Conservation (phyloP, 2,797 vertebrate species). For the Thripadectes ignobilis region DNA sequence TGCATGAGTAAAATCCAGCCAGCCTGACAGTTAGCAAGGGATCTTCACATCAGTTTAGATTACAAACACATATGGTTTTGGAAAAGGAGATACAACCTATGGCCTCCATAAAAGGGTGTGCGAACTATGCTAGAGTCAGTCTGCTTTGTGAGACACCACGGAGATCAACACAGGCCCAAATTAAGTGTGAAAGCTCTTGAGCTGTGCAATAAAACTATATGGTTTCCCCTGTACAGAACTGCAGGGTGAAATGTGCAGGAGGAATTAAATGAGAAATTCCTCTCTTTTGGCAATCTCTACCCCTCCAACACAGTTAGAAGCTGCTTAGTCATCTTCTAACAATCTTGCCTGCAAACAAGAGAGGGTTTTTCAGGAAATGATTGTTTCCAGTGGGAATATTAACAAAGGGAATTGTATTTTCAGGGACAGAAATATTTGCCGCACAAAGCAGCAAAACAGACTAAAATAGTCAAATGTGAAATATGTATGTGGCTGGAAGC, state of each 20-base stretch:
- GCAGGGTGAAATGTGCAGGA: background rate
- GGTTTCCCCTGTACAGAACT: background rate
- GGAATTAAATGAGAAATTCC: slow-evolving; percentile 22
- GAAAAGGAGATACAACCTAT: background rate
- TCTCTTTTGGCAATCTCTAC: slow-evolving; percentile 23
- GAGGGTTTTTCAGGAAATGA: slow-evolving; percentile 11
- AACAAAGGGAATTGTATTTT: slow-evolving; percentile 26
- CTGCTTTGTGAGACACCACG: background rate
- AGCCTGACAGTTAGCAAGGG: background rate
- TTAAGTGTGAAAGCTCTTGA: background rate
- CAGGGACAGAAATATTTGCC: background rate
- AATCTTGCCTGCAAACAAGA: slow-evolving; percentile 13
- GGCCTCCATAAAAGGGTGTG: background rate
- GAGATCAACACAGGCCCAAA: background rate
- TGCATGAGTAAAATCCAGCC: background rate
- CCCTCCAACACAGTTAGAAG: background rate
- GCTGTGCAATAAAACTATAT: background rate
- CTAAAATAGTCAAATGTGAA: background rate
- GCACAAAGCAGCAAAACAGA: background rate
- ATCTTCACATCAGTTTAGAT: background rate
- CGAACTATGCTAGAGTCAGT: background rate
- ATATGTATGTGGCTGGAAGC: background rate
- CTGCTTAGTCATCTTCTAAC: slow-evolving; percentile 42
- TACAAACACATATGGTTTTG: background rate
- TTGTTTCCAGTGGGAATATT: slow-evolving; percentile 10